A percentile compares a stretch with the other conserved stretches of the same genome.
Conservation (phyloP, 92 coral and sea anemone genomes). For the Anthopleura xanthogrammica region DNA sequence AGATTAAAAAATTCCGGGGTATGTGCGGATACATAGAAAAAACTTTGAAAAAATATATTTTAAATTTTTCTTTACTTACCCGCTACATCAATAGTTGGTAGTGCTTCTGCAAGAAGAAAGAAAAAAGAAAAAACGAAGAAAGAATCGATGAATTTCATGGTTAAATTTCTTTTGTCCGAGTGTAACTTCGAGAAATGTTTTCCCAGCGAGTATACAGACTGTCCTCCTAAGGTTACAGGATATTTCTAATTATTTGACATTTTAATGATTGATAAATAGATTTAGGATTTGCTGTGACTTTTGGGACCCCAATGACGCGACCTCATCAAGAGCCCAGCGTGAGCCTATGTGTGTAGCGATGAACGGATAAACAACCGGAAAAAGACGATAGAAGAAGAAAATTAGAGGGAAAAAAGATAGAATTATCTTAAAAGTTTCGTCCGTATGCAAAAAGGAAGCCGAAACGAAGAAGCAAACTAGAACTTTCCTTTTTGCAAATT, state of each 20-base stretch:
- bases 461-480: background rate
- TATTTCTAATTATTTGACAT: constrained; percentile 1
- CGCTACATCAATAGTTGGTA: background rate
- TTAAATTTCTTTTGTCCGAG: background rate
- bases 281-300: background rate
- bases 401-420: background rate
- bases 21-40: background rate
- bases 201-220: background rate
- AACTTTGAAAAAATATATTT: background rate
- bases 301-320: background rate
- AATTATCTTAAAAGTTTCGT: background rate
- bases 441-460: background rate
- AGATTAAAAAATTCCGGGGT: background rate
- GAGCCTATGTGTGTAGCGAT: no score
- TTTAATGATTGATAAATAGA: constrained; percentile 7
- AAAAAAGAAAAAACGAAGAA: background rate
- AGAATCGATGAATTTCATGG: background rate
- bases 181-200: background rate
- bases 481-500: background rate
- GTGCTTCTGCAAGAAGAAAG: background rate
- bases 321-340: background rate
- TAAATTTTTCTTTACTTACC: background rate
- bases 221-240: background rate
- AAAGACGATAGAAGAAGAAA: background rate
- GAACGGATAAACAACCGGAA: background rate